Evolutionary conservation across 92 coral and sea anemone species (phyloP), one percentile per base, ranked within the genome.

Genomic region (Bergia puertoricense): DNA sequence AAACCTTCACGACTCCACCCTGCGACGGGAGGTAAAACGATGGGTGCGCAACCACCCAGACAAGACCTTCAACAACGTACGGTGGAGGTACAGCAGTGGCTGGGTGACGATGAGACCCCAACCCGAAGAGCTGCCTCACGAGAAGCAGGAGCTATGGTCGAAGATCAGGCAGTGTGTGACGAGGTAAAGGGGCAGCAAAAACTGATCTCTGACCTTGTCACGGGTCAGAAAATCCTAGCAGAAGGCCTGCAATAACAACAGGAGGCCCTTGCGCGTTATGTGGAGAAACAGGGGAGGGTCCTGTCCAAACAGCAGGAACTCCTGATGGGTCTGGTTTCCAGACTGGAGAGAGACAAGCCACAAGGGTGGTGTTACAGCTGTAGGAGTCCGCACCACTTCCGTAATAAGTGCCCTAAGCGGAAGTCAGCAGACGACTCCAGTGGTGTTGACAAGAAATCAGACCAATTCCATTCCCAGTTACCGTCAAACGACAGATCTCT

Each of bases 171-270:
- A 22, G 67, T 18, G 1, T 57, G 67, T 57, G 67, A 22, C 22
- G 67, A 57, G 67, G 67, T 57, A 1, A 57, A 18, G 5, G 67
- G 54, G 10, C 91, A 89, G 72, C 88, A 62, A 11, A 79, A 86
- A 39, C 76, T 86, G 38, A 81, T 85, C 38, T 59, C 90, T 9
- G 90, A 91, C 81, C 93, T 91, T 84, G 74, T 91, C 5, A 38
- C 91, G 13, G 91, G 92, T 38, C 94, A 92, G 88, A 91, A 83
- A 77, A 14, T 88, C 2, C 65, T 91, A 15, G 81, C 91, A 2
- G 93, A 88, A 44, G 86, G 85, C 48, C 46, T 80, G 79, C 92
- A 89, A n/a, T 42, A 81, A 44, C 94, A 92, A 59, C 92, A 89
- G 42, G 78, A 89, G 65, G 82, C 82, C 50, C 90, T 89, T 23